phyloP scores from a whole-genome alignment of 1,140 invertebrate species.

The Littorina saxatilis region DNA sequence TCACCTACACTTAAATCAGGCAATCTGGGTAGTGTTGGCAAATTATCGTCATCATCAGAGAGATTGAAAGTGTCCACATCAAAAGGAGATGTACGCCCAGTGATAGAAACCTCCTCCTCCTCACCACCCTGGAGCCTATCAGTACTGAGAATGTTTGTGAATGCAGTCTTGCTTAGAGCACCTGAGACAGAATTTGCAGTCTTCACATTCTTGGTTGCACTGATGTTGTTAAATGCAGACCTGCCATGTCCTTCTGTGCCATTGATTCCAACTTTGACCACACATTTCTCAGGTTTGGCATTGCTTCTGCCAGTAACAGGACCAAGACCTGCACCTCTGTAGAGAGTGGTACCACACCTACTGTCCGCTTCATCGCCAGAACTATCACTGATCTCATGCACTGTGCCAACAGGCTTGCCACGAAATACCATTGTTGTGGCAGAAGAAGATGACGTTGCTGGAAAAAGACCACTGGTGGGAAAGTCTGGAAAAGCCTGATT shows the following conservation, averaged over 20 bases:
- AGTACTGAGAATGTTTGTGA: too few relatives aligned
- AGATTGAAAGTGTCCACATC: background rate
- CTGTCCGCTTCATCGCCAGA: constrained; percentile 11
- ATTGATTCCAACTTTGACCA: too few relatives aligned
- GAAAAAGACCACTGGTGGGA: background rate
- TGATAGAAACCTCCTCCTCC: background rate
- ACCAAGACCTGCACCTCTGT: too few relatives aligned
- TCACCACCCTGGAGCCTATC: background rate
- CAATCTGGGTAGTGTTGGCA: background rate
- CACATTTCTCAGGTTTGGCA: too few relatives aligned
- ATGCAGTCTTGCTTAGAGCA: too few relatives aligned
- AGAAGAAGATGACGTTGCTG: background rate
- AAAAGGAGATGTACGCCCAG: background rate
- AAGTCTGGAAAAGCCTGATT: background rate
- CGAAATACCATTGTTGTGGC: background rate
- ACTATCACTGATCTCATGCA: constrained; percentile 33
- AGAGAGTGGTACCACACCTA: too few relatives aligned
- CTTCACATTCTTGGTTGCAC: too few relatives aligned
- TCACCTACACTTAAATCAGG: background rate
- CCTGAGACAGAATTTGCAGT: too few relatives aligned
- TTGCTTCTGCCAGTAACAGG: too few relatives aligned
- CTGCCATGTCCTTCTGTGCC: too few relatives aligned
- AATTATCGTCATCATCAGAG: background rate
- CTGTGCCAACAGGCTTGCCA: background rate
- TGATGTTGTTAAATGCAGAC: too few relatives aligned